Evolutionary conservation across 2,888 invertebrate genomes (phyloP).

Genomic region (Zhuqinia jingwanae): DNA sequence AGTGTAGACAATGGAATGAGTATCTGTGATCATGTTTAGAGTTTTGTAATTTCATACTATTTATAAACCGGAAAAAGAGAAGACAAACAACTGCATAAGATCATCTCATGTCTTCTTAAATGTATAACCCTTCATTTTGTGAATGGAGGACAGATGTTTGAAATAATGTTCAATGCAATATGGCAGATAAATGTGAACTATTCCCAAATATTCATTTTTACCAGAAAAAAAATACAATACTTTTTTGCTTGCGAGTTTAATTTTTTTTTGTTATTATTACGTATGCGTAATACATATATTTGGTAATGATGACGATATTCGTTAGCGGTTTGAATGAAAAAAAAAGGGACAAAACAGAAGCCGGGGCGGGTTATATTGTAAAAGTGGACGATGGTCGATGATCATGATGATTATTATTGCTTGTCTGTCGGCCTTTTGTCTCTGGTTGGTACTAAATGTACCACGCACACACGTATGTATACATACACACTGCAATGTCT

Average conservation of each 20-base stretch:
- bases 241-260: constrained; percentile 12
- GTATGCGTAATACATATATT: no score
- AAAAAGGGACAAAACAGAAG: neutral
- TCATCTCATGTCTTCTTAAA: neutral
- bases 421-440: constrained; percentile 43
- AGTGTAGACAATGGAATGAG: no score
- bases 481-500: no score
- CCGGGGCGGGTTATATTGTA: neutral
- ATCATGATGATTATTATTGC: neutral
- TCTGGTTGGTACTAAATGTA: constrained; percentile 43
- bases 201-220: neutral
- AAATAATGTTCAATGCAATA: neutral
- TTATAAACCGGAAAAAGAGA: neutral
- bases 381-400: constrained; percentile 5
- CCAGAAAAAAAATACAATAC: no score
- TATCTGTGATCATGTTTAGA: no score
- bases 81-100: constrained; percentile 23
- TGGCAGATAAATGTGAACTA: no score
- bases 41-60: neutral
- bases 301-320: constrained; percentile 15
- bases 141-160: neutral
- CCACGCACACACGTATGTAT: constrained; percentile 16
- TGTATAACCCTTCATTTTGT: neutral
- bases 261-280: neutral
- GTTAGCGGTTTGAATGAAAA: neutral